A percentile compares a stretch with the other conserved stretches of the same genome.
Evolutionary conservation across 2,113 vertebrate species (phyloP).

Genomic region (Lophura nycthemera): DNA sequence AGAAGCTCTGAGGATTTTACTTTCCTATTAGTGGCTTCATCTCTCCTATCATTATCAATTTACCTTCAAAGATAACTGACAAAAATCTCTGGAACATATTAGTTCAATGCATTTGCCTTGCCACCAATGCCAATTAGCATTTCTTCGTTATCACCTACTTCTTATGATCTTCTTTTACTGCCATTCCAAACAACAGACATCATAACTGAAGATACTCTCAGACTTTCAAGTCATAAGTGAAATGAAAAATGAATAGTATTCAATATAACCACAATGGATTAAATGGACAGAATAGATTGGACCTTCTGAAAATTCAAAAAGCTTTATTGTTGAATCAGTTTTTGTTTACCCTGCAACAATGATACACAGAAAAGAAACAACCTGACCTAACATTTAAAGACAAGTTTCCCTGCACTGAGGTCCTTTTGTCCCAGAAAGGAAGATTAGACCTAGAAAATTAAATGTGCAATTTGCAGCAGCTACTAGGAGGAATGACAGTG

Average conservation of each 20-base stretch:
- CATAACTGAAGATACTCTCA: not conserved
- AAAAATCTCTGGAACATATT: not conserved
- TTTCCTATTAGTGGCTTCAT: not conserved
- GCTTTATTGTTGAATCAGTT: not conserved
- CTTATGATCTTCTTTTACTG: not conserved
- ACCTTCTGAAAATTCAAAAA: not conserved
- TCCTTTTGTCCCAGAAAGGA: not conserved
- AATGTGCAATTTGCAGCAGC: not conserved
- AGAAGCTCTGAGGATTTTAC: not conserved
- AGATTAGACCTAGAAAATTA: not conserved
- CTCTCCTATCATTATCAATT: not conserved
- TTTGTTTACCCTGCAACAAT: not conserved
- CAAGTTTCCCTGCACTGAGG: not conserved
- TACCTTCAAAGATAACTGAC: not conserved
- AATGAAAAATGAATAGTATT: not conserved
- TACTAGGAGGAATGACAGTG: not conserved
- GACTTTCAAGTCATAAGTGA: not conserved
- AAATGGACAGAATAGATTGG: not conserved
- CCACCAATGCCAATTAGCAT: not conserved
- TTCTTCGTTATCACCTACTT: not conserved
- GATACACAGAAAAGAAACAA: not conserved
- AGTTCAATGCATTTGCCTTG: not conserved
- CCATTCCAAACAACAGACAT: not conserved
- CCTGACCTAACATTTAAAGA: not conserved
- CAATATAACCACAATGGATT: not conserved